These are phyloP conservation scores for Psittacula cyanocephala DNA, from an alignment of 2,113 vertebrate genomes.

Conservation along the genomic window DNA sequence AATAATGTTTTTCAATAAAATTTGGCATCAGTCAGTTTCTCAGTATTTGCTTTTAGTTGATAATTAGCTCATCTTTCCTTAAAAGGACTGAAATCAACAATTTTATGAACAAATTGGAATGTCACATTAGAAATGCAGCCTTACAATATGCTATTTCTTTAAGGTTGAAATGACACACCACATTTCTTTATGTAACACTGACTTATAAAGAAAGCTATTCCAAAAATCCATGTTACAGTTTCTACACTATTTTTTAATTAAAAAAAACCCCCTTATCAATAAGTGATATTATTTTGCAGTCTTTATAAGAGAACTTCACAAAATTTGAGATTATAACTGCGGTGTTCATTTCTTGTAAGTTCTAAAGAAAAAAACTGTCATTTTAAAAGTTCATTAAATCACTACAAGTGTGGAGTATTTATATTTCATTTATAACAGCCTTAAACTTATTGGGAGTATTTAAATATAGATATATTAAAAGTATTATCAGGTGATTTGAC, in stretches of 20 bases:
- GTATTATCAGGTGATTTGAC: neutral
- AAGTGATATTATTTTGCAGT: neutral
- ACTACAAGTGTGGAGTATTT: neutral
- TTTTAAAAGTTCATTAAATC: neutral
- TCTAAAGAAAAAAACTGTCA: neutral
- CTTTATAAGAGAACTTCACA: neutral
- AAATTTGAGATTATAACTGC: neutral
- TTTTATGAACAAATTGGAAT: neutral
- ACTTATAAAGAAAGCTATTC: neutral
- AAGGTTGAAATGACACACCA: neutral
- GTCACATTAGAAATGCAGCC: neutral
- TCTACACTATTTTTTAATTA: neutral
- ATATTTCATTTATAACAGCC: neutral
- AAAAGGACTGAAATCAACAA: neutral
- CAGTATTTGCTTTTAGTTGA: neutral
- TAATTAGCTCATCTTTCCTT: neutral
- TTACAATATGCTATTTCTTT: neutral
- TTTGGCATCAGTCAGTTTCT: neutral
- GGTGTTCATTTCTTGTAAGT: neutral
- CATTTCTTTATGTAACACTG: neutral
- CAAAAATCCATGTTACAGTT: neutral
- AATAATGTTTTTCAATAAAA: neutral
- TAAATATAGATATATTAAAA: neutral
- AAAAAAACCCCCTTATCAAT: neutral
- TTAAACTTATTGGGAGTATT: neutral